Base-by-base conservation (phyloP, 2,888 invertebrate species). In the Volucella inanis region DNA sequence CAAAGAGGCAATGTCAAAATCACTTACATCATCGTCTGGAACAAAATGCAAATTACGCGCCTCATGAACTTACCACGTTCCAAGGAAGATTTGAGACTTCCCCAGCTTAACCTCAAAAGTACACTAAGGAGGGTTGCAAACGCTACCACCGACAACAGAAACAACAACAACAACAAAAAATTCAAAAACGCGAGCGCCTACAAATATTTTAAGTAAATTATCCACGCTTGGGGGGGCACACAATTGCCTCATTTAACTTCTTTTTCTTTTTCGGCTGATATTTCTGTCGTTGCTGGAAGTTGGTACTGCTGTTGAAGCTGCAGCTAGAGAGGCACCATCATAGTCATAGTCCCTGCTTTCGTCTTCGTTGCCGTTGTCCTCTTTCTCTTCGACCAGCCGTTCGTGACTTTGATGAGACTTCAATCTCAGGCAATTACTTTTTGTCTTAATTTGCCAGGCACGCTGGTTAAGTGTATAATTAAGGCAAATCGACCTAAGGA, bases 361-460 rank as follows among this genome's bases (percentile, higher is more conserved):
- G 6, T 31, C 31, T 4, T 31, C 31, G 31, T 31, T 6, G 0
- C 0, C 31, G 31, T 31, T 6, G 31, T 3, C 6, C 31, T n/a
- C 38, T n/a, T 8, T 6, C 52, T 12, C 18, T 6, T 31, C 4
- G 31, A 31, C 4, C 31, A 14, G 55, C n/a, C 43, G 50, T 62
- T 65, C 76, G 67, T 80, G 76, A 76, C 81, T 85, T 85, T 85
- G 81, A 85, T 85, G 85, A 81, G 85, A 85, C 85, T 84, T 85
- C 85, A 85, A 85, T 85, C 85, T 85, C 85, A 68, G 80, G 81
- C 85, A 85, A 85, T 85, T 85, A 85, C 85, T 85, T 84, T 85
- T 65, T 62, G 62, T 85, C 85, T 85, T 85, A 85, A 85, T 85
- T 85, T 85, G 81, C 84, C 75, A 75, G 84, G 81, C 81, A 81